Percentiles rank a stretch among this genome's conserved stretches.
Evolutionary conservation across 2,888 invertebrate species (phyloP).

Genomic region (Caenorhabditis sp.): DNA sequence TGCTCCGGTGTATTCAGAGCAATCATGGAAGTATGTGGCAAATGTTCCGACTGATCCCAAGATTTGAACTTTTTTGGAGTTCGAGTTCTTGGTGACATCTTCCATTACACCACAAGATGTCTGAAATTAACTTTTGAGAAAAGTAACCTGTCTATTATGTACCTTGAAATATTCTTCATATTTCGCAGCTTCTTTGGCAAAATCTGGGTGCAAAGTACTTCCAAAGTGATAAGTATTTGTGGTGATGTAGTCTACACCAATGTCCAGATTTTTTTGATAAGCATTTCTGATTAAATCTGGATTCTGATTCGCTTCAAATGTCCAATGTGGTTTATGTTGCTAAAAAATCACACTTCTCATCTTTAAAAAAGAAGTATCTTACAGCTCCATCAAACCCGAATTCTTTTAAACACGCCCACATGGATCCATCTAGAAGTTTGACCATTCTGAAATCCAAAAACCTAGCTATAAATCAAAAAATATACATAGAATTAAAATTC

Average conservation of each 20-base stretch:
- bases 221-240: conserved; percentile 42
- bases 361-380: neutral
- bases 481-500: neutral
- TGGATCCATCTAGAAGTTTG: conserved; percentile 27
- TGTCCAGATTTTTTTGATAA: conserved; percentile 7
- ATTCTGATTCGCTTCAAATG: conserved; percentile 22
- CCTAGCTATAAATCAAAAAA: neutral
- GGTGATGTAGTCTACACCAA: conserved; percentile 11
- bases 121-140: conserved; percentile 6
- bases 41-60: conserved; percentile 27
- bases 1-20: conserved; percentile 30
- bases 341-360: neutral
- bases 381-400: conserved; percentile 27
- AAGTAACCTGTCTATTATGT: too few relatives aligned
- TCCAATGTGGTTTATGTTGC: conserved; percentile 26
- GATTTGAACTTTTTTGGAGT: neutral
- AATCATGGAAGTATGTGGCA: conserved; percentile 20
- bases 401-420: conserved; percentile 9
- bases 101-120: conserved; percentile 8
- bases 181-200: neutral
- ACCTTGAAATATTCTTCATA: conserved; percentile 15
- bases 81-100: neutral
- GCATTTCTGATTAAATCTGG: conserved; percentile 13
- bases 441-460: conserved; percentile 11
- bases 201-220: conserved; percentile 10